These are phyloP conservation scores for Acestrorhynchus altus DNA, from an alignment of 2,797 vertebrate genomes.

Conservation along the genomic window DNA sequence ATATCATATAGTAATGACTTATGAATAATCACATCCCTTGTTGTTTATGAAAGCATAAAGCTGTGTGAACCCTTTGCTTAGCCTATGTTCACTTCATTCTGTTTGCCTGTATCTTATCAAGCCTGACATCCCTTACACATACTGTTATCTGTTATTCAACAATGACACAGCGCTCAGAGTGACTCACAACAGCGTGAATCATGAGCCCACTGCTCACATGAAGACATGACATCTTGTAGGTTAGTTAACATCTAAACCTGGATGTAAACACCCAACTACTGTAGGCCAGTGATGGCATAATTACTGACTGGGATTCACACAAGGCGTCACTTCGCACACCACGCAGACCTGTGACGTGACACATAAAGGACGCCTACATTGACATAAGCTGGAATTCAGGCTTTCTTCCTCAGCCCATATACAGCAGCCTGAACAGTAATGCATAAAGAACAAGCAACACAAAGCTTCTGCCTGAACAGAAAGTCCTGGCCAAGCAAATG, in stretches of 20 bases:
- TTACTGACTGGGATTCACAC: constrained; percentile 33
- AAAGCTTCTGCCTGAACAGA: neutral
- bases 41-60: constrained; percentile 10
- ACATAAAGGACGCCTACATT: constrained; percentile 32
- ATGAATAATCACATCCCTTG: neutral
- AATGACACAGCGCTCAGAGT: constrained; percentile 27
- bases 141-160: constrained; percentile 26
- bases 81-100: neutral
- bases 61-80: neutral
- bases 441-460: neutral
- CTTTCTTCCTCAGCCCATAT: constrained; percentile 11
- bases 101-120: neutral
- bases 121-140: neutral
- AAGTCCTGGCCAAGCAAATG: neutral
- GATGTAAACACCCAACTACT: constrained; percentile 18
- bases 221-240: constrained; percentile 41
- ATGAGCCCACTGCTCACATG: constrained; percentile 18
- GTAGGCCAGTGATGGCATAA: constrained; percentile 42
- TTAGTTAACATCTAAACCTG: constrained; percentile 38
- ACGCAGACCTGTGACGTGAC: constrained; percentile 18
- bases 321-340: constrained; percentile 3
- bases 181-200: constrained; percentile 42
- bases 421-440: constrained; percentile 7
- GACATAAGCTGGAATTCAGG: constrained; percentile 26
- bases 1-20: neutral